These are phyloP conservation scores for Varroa destructor DNA, from an alignment of 1,140 invertebrate genomes.

Conservation along the genomic window DNA sequence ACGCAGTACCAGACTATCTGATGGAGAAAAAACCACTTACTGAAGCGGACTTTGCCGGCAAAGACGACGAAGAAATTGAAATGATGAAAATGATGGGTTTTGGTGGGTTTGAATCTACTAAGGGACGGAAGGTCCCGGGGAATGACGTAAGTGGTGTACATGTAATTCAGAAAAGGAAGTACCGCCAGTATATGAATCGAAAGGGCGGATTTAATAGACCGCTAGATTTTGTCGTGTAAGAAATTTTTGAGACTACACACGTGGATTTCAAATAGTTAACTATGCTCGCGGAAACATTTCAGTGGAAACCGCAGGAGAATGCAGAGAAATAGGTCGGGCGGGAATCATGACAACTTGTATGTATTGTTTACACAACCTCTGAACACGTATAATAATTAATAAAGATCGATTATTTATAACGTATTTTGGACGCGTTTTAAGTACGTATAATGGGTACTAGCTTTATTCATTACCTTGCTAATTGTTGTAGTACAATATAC, in stretches of 20 bases:
- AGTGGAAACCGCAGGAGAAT: too few species aligned
- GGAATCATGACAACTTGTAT: too few species aligned
- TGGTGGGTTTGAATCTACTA: constrained; percentile 81
- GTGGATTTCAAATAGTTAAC: background rate
- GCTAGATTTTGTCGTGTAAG: constrained; percentile 71
- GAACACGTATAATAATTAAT: too few species aligned
- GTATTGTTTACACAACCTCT: too few species aligned
- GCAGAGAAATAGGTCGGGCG: too few species aligned
- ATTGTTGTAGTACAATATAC: too few species aligned
- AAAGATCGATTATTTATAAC: too few species aligned
- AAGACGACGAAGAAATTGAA: constrained; percentile 77
- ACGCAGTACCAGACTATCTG: constrained; percentile 35
- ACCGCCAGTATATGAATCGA: constrained; percentile 97
- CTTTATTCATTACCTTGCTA: too few species aligned
- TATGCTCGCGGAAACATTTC: background rate
- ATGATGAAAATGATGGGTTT: constrained; percentile 97
- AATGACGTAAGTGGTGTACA: constrained; percentile 84
- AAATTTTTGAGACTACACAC: background rate
- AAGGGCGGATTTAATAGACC: constrained; percentile 97
- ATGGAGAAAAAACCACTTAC: constrained; percentile 35
- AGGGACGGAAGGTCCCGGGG: constrained; percentile 75
- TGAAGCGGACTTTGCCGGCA: constrained; percentile 61
- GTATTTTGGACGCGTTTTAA: too few species aligned
- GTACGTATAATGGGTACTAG: too few species aligned
- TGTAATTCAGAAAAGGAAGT: constrained; percentile 87